Percentiles rank a stretch among this genome's conserved stretches.
Evolutionary conservation across 2,888 invertebrate species (phyloP).

Genomic region (Drosophila picticornis): DNA sequence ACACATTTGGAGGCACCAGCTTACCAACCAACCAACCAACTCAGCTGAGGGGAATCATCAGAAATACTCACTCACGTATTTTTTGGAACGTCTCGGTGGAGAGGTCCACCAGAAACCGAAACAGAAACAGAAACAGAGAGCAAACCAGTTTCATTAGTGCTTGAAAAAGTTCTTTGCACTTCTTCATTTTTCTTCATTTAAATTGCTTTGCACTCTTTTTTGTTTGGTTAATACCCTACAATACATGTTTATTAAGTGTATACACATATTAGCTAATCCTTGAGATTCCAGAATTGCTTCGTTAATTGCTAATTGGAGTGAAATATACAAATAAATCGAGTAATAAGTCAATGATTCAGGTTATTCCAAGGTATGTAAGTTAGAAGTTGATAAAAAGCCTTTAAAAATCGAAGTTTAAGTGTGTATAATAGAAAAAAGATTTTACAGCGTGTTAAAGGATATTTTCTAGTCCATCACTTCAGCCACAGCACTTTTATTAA

Average conservation of each 20-base stretch:
- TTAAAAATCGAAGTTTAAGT: neutral
- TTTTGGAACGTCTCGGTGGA: neutral
- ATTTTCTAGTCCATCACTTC: neutral
- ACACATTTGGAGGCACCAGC: conserved; percentile 69
- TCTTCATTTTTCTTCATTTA: conserved; percentile 58
- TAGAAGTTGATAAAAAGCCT: neutral
- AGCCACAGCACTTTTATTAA: neutral
- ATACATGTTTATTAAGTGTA: neutral
- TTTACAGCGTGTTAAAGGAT: neutral
- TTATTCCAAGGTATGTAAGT: neutral
- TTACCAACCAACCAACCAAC: conserved; percentile 30
- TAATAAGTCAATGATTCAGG: neutral
- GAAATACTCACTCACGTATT: conserved; percentile 36
- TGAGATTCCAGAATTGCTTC: neutral
- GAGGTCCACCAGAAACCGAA: conserved; percentile 15
- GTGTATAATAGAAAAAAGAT: neutral
- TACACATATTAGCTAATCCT: neutral
- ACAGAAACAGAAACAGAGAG: conserved; percentile 34
- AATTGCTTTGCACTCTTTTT: conserved; percentile 28
- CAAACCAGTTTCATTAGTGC: conserved; percentile 70
- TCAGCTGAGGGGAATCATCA: conserved; percentile 37
- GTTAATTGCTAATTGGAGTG: too few relatives aligned
- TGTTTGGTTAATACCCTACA: conserved; percentile 14
- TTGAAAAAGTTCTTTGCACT: conserved; percentile 76
- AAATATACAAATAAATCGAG: neutral